Percentiles rank a stretch among this genome's conserved stretches.
Evolutionary conservation across 1,140 invertebrate genomes (phyloP).

Genomic region (Trichonephila clavata): DNA sequence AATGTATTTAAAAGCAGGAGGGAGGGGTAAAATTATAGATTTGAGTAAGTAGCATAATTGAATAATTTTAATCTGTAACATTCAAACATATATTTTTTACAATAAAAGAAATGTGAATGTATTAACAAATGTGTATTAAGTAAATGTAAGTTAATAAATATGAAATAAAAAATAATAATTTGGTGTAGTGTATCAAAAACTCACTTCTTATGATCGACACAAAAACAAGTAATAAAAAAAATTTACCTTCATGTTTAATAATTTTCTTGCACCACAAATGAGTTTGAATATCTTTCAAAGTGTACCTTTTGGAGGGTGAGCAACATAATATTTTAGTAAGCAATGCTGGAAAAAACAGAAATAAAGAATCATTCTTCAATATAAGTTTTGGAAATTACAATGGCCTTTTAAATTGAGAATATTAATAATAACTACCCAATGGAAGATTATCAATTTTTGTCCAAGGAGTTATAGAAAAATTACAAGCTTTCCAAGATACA

Average conservation of each 20-base stretch:
- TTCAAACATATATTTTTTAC: too few relatives aligned
- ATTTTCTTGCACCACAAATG: slow-evolving; percentile 88
- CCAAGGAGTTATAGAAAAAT: slow-evolving; percentile 88
- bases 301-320: slow-evolving; percentile 85
- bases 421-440: slow-evolving; percentile 82
- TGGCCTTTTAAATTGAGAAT: background rate
- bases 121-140: too few relatives aligned
- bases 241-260: slow-evolving; percentile 82
- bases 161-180: too few relatives aligned
- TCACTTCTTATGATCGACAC: too few relatives aligned
- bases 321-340: slow-evolving; percentile 88
- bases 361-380: background rate
- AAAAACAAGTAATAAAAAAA: background rate
- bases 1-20: too few relatives aligned
- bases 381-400: background rate
- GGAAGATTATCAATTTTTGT: slow-evolving; percentile 89
- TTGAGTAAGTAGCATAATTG: too few relatives aligned
- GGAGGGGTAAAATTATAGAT: too few relatives aligned
- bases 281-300: slow-evolving; percentile 86
- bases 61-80: too few relatives aligned
- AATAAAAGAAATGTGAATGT: too few relatives aligned
- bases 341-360: slow-evolving; percentile 82
- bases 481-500: slow-evolving; percentile 87
- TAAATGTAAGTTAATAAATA: too few relatives aligned
- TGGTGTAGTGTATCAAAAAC: too few relatives aligned